Conservation (phyloP, 2,797 vertebrate species). For the Hafferia zeledoni region DNA sequence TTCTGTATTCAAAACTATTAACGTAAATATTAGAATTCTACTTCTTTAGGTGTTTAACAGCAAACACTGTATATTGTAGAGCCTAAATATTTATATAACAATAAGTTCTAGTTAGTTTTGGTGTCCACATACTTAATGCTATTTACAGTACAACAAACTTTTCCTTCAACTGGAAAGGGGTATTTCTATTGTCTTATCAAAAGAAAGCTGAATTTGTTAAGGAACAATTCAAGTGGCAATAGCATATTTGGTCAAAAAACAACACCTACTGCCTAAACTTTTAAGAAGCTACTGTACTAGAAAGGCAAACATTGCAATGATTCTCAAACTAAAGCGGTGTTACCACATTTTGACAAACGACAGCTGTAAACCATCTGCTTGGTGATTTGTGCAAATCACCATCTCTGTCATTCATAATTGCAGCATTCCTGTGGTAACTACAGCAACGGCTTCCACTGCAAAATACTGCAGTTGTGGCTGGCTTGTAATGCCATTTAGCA, state of each 20-base stretch:
- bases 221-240: slow-evolving; percentile 29
- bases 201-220: neutral
- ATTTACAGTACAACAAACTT: slow-evolving; percentile 63
- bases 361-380: neutral
- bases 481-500: slow-evolving; percentile 31
- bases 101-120: slow-evolving; percentile 56
- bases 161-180: slow-evolving; percentile 50
- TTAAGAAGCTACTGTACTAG: slow-evolving; percentile 43
- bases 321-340: slow-evolving; percentile 24
- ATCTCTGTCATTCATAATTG: neutral
- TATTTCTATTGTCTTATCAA: slow-evolving; percentile 42
- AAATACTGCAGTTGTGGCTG: slow-evolving; percentile 10
- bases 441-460: neutral
- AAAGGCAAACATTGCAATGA: slow-evolving; percentile 41
- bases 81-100: slow-evolving; percentile 61
- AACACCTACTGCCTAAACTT: slow-evolving; percentile 24
- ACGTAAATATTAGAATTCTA: slow-evolving; percentile 43
- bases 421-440: slow-evolving; percentile 7
- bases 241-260: slow-evolving; percentile 65
- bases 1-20: slow-evolving; percentile 48
- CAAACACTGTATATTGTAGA: slow-evolving; percentile 56
- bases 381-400: neutral
- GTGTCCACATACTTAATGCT: slow-evolving; percentile 56
- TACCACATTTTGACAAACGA: slow-evolving; percentile 22
- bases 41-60: slow-evolving; percentile 41